A percentile compares a stretch with the other conserved stretches of the same genome.
Evolutionary conservation across 2,113 vertebrate species (phyloP).

Genomic region (Brachionichthys hirsutus): DNA sequence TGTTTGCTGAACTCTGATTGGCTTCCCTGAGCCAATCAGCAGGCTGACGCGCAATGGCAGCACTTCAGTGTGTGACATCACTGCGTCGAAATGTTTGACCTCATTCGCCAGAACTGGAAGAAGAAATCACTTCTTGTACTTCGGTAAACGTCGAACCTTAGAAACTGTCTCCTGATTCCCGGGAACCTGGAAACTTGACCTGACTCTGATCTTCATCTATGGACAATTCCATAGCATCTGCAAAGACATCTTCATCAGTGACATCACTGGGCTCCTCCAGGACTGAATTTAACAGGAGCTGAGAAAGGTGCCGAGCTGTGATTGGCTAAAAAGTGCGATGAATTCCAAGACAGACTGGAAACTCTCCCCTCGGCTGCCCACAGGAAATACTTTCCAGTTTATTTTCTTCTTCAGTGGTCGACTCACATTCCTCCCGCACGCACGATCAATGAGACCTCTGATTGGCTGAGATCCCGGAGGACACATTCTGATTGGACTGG

Average conservation of each 20-base stretch:
- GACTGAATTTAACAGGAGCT: background rate
- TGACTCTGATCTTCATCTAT: too few relatives aligned
- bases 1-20: slow-evolving; percentile 8
- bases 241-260: background rate
- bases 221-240: background rate
- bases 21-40: background rate
- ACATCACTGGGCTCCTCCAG: background rate
- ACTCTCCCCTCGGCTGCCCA: slow-evolving; percentile 5
- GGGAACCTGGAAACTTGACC: background rate
- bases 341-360: background rate
- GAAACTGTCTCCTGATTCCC: too few relatives aligned
- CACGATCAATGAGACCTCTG: slow-evolving; percentile 12
- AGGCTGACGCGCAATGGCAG: background rate
- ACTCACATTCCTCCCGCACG: slow-evolving; percentile 25
- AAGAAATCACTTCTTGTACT: background rate
- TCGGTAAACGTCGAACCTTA: too few relatives aligned
- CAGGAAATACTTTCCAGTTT: slow-evolving; percentile 53
- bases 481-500: slow-evolving; percentile 11
- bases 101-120: background rate
- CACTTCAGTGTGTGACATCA: background rate
- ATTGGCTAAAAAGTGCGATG: slow-evolving; percentile 15
- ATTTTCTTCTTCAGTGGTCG: slow-evolving; percentile 50
- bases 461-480: slow-evolving; percentile 13
- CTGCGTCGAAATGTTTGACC: background rate
- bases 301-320: slow-evolving; percentile 8